A percentile compares a stretch with the other conserved stretches of the same genome.
Conservation (phyloP, 1,140 invertebrate species). For the Laupala kohalensis region DNA sequence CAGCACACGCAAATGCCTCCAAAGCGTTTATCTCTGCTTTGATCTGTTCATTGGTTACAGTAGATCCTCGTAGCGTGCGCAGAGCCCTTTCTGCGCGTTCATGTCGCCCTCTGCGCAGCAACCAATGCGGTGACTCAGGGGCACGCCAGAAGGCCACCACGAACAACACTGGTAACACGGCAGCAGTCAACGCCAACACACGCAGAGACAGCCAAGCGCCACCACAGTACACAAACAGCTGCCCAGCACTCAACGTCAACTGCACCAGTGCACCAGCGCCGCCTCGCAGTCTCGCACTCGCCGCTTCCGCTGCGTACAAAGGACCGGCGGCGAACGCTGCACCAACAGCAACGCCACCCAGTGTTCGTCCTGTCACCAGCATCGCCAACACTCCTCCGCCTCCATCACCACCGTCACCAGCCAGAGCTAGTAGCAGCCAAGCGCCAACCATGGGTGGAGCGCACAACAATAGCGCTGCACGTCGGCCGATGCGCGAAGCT, state of each 20-base stretch:
- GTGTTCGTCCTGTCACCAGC: neutral
- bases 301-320: neutral
- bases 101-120: neutral
- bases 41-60: neutral
- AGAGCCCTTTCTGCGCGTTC: neutral
- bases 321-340: neutral
- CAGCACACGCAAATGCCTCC: neutral
- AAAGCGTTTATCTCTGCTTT: neutral
- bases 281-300: neutral
- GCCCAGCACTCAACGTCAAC: neutral
- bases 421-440: no score
- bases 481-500: no score
- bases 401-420: neutral
- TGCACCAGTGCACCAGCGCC: neutral
- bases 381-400: neutral
- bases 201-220: neutral
- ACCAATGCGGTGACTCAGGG: neutral
- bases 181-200: neutral
- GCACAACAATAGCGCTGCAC: neutral
- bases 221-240: no score
- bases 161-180: neutral
- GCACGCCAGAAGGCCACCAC: neutral
- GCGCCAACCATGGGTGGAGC: neutral
- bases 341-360: neutral
- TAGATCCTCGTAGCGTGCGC: neutral